phyloP scores from a whole-genome alignment of 1,140 invertebrate genomes.

The Drosophila teissieri region DNA sequence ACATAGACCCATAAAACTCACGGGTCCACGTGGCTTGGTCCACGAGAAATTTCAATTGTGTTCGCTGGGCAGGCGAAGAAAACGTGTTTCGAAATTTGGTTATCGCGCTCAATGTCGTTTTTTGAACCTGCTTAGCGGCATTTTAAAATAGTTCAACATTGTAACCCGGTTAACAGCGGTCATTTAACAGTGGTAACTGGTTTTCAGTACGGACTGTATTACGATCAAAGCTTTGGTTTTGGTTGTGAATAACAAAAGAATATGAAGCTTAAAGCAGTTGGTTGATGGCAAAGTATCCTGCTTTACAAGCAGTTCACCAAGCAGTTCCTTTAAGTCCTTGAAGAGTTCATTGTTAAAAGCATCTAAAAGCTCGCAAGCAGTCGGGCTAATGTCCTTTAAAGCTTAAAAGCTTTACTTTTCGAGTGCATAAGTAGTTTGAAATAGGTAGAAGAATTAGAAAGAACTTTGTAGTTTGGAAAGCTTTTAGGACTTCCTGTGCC shows the following conservation, averaged over 20 bases:
- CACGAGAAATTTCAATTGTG: constrained; percentile 11
- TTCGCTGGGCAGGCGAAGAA: constrained; percentile 13
- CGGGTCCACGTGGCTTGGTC: constrained; percentile 45
- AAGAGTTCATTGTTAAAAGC: neutral
- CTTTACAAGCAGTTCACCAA: neutral
- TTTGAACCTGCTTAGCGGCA: constrained; percentile 38
- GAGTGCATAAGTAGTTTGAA: neutral
- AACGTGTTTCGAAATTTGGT: constrained; percentile 50
- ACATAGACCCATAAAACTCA: neutral
- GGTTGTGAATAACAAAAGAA: too few species aligned
- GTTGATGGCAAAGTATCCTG: neutral
- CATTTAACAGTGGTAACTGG: constrained; percentile 8
- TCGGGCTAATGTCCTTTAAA: neutral
- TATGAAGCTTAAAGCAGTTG: neutral
- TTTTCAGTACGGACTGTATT: neutral
- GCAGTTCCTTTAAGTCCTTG: neutral
- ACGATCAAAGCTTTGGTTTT: constrained; percentile 10
- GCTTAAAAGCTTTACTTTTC: neutral
- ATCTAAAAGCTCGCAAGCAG: neutral
- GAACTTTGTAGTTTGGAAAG: neutral
- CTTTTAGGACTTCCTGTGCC: neutral
- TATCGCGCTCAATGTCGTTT: constrained; percentile 31
- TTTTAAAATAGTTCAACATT: constrained; percentile 8
- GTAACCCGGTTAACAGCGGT: constrained; percentile 11
- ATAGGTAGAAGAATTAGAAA: neutral